Base-by-base conservation (phyloP, 92 coral and sea anemone genomes). In the Heteractis magnifica region DNA sequence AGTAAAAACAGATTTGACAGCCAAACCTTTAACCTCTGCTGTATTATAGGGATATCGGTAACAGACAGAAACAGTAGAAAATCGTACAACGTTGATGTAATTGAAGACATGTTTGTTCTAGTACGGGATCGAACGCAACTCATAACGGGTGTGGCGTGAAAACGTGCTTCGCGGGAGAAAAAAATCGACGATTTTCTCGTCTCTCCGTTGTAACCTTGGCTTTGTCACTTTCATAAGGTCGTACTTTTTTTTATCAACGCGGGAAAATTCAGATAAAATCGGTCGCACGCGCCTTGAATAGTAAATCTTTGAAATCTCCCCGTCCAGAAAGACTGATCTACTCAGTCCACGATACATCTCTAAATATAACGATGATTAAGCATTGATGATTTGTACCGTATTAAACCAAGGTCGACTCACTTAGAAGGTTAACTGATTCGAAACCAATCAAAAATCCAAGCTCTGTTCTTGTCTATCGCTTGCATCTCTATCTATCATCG, bases 381-480 rank as follows among this genome's bases (percentile, higher is more conserved):
- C 34, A 10, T 44, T 49, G 83, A 49, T 49, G 83, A 64, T 70
- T 49, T 51, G 73, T 12, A 8, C 49, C 65, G 65, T 81, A 26
- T 68, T 68, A 21, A 51, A 81, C 34, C 52, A 81, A 81, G 84
- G 84, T 71, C 84, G 44, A 51, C 23, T 15, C 65, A 68, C 73
- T 68, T 23, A 2, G 19, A 81, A 71, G 77, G 84, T 81, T 75
- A 81, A 81, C 77, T 21, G 62, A 7, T 44, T 81, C 51, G n/a
- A 51, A 70, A 60, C 77, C 56, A 51, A 68, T 49, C 5, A 51
- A 68, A 70, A 68, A 10, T 58, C 56, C n/a, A 20, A 11, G 34
- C 65, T 81, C 26, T 70, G 50, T 6, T n/a, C 77, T 51, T 68
- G 84, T 70, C 52, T 44, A 21, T 55, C 16, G 48, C 56, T 8